A percentile compares a stretch with the other conserved stretches of the same genome.
Conservation (phyloP, 2,797 vertebrate genomes). For the Triplophysa bombifrons region DNA sequence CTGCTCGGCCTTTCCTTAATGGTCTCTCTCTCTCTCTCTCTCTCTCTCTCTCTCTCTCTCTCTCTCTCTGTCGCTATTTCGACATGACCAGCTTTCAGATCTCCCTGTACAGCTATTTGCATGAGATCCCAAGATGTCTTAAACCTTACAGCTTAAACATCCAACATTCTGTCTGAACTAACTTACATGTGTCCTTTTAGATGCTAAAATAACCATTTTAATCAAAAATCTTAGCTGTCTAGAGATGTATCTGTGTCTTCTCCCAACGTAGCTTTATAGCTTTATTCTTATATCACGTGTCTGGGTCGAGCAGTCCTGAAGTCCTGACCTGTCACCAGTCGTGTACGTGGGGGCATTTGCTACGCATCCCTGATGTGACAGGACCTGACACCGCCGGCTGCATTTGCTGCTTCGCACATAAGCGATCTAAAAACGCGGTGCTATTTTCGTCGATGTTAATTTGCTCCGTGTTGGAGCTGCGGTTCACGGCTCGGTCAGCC, state of each 20-base stretch:
- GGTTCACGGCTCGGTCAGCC: constrained; percentile 93
- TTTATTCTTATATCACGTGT: neutral
- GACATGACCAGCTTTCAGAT: neutral
- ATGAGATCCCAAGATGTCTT: neutral
- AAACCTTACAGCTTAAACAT: too few relatives aligned
- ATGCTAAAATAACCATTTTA: too few relatives aligned
- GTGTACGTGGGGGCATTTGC: constrained; percentile 19
- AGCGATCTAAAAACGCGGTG: constrained; percentile 72
- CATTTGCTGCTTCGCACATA: constrained; percentile 71
- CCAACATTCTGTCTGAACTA: too few relatives aligned
- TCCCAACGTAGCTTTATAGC: too few relatives aligned
- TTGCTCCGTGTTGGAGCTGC: constrained; percentile 85
- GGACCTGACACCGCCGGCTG: constrained; percentile 71
- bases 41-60: constrained; percentile 28
- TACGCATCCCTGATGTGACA: constrained; percentile 71
- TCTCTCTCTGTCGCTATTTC: constrained; percentile 8
- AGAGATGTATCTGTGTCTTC: too few relatives aligned
- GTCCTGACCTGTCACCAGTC: neutral
- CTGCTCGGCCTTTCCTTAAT: constrained; percentile 61
- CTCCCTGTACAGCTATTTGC: neutral
- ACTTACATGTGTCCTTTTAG: too few relatives aligned
- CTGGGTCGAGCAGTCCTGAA: neutral
- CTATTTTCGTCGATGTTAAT: constrained; percentile 86
- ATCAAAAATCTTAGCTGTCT: too few relatives aligned
- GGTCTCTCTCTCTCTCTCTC: constrained; percentile 7